Evolutionary conservation across 1,140 invertebrate genomes (phyloP), one percentile per base, ranked within the genome.

Genomic region (Ceratitis capitata): DNA sequence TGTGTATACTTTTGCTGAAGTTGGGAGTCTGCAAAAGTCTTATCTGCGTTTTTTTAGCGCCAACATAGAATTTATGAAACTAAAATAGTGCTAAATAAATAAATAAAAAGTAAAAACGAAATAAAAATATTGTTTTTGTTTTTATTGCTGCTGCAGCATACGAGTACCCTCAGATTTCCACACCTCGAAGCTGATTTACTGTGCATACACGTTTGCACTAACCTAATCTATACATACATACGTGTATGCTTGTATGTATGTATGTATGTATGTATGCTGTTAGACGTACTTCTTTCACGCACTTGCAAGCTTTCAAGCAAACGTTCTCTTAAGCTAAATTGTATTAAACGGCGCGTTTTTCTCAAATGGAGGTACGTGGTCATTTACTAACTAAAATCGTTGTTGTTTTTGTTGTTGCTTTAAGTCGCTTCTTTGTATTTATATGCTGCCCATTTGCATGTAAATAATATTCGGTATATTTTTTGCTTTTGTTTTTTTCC

Each of bases 261-360:
- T n/a, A n/a, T n/a, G n/a, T n/a, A n/a, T n/a, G n/a, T 78, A n/a
- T 26, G 0, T 32, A 26, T 78, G 42, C 23, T 78, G 69, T 78
- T 45, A 19, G 35, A n/a, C 39, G 14, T 32, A 9, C 29, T 19
- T 39, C 5, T 45, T 78, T 6, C 39, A 78, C 69, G 69, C 69
- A 78, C 39, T 78, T 78, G 69, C 35, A 78, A 45, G 39, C 69
- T 16, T 78, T 78, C 69, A 23, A 78, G n/a, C 39, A 32, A 12
- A 23, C 39, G 69, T 78, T 78, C 45, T 78, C 39, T 26, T 78
- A 78, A 78, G 69, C 35, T 78, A 42, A 78, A 10, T n/a, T 78
- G 19, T 47, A 78, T 45, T 78, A 78, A 45, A 45, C 12, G 69
- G n/a, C 23, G 39, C 35, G 32, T n/a, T n/a, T n/a, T n/a, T n/a